Evolutionary conservation across 2,113 vertebrate species (phyloP), one percentile per base, ranked within the genome.

Genomic region (Dolichallabes microphthalmus): DNA sequence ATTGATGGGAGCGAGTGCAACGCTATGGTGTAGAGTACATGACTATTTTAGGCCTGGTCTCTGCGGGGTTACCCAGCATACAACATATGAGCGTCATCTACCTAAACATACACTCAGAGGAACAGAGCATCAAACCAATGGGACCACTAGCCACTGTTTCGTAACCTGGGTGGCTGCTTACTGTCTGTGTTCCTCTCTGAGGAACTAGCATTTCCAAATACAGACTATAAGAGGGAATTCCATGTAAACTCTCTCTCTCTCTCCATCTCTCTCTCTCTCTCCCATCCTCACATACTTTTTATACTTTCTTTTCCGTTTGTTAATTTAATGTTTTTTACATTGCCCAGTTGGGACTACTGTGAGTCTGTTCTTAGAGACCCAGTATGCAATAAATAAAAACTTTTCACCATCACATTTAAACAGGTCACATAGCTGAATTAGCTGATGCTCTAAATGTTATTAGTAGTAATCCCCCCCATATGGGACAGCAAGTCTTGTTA

Each of bases 11-110:
- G 85, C 55, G 57, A 19, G 22, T 61, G 84, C 88, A 90, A 82
- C 57, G 58, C 61, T 60, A 63, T 73, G 78, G 83, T 89, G 90
- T 85, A 83, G 89, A 90, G 63, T 89, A 92, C 90, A 93, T 94
- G 92, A 92, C 94, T 94, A 95, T 95, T 94, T 94, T 95, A 94
- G 94, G 94, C 92, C 89, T 94, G 80, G 60, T 90, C 85, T 75
- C 66, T 58, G 73, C 0, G 82, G 81, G 85, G 73, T 89, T 86
- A 82, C 81, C 89, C 89, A 80, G 87, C 57, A 66, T 58, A 64
- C 52, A 74, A 83, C 78, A 85, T 32, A 63, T 55, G 88, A 82
- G 68, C 35, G 6, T 80, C 58, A 80, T 81, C 45, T 82, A 87
- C 82, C 71, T 68, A 73, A 89, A 88, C 55, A 85, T 82, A 7